phyloP scores from a whole-genome alignment of 1,140 invertebrate genomes.

The Aphidius ervi region DNA sequence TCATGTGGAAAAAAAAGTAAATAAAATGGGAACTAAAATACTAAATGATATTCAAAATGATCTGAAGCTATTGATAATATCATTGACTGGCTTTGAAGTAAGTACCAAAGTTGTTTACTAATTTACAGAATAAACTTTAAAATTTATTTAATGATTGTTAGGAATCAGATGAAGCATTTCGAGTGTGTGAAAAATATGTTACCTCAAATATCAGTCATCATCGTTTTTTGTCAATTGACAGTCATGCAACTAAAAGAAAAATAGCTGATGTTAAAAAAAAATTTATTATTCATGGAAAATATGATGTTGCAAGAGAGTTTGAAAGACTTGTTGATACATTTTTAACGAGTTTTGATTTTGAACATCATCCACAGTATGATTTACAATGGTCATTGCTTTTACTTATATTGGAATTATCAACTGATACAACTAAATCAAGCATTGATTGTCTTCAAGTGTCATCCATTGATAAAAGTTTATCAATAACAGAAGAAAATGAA shows the following conservation, averaged over 20 bases:
- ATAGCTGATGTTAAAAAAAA: constrained; percentile 45
- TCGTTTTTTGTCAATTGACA: constrained; percentile 45
- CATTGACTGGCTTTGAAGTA: constrained; percentile 47
- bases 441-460: constrained; percentile 28
- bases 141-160: constrained; percentile 13
- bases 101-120: constrained; percentile 10
- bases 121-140: background rate
- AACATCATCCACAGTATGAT: constrained; percentile 49
- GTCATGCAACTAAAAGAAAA: constrained; percentile 42
- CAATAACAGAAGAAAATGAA: constrained; percentile 28
- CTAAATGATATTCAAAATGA: constrained; percentile 45
- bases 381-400: constrained; percentile 48
- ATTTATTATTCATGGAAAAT: constrained; percentile 50
- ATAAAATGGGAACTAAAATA: constrained; percentile 41
- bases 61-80: constrained; percentile 42
- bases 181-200: constrained; percentile 47
- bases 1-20: background rate
- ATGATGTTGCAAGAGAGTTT: constrained; percentile 46
- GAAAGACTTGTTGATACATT: constrained; percentile 41
- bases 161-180: constrained; percentile 48
- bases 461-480: constrained; percentile 26
- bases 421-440: constrained; percentile 40
- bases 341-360: constrained; percentile 46
- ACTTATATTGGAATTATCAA: constrained; percentile 43
- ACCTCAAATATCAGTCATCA: constrained; percentile 50